These are phyloP conservation scores for Arothron firmamentum DNA, from an alignment of 2,113 vertebrate genomes.

Conservation along the genomic window DNA sequence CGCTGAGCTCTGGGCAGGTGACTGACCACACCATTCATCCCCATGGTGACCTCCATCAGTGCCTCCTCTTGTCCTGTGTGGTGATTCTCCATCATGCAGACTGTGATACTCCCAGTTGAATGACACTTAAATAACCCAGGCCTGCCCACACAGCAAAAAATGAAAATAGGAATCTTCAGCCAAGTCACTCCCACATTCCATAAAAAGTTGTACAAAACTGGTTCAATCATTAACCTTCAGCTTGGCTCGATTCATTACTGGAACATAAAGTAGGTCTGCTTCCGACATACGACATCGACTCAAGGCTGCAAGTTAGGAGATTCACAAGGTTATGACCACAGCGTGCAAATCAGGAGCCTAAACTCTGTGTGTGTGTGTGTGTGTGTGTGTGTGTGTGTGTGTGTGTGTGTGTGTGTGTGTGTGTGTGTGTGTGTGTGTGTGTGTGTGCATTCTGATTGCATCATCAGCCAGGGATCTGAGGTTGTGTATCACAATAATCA, in stretches of 20 bases:
- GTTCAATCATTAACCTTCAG: not conserved
- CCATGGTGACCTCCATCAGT: conserved; percentile 21
- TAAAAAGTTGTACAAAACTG: conserved; percentile 6
- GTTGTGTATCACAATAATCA: no score
- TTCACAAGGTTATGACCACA: no score
- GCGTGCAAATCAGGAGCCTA: no score
- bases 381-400: no score
- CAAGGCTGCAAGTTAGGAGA: no score
- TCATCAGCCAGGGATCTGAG: no score
- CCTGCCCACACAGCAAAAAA: conserved; percentile 42
- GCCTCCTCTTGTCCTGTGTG: conserved; percentile 20
- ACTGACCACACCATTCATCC: not conserved
- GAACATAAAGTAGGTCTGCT: no score
- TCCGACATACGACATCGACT: no score
- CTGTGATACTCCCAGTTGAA: not conserved
- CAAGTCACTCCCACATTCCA: not conserved
- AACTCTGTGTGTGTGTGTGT: no score
- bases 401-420: no score
- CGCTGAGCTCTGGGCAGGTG: not conserved
- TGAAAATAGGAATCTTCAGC: conserved; percentile 31
- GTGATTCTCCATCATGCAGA: conserved; percentile 36
- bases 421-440: no score
- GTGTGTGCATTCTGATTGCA: no score
- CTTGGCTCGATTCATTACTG: not conserved
- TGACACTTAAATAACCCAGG: conserved; percentile 20